These are phyloP conservation scores for Drosophila equinoxialis DNA, from an alignment of 1,140 invertebrate species.

Conservation along the genomic window DNA sequence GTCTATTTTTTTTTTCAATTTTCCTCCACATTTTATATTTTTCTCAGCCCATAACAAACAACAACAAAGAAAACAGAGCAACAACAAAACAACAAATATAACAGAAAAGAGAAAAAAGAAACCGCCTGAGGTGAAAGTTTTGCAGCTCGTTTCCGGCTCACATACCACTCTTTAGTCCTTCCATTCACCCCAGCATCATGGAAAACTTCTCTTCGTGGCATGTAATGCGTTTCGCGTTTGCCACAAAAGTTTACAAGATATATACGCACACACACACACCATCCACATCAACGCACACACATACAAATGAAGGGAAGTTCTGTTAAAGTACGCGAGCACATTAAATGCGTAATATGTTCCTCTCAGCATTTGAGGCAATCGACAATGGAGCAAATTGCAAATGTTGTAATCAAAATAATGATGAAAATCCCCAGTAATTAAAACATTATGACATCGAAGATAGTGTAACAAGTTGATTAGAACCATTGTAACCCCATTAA, in stretches of 20 bases:
- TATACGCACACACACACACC: constrained; percentile 18
- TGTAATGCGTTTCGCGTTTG: constrained; percentile 67
- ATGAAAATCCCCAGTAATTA: constrained; percentile 17
- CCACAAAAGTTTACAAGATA: constrained; percentile 75
- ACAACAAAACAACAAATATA: constrained; percentile 26
- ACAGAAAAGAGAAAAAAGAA: background rate
- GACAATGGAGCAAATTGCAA: constrained; percentile 50
- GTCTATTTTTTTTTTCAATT: constrained; percentile 61
- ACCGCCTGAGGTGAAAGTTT: constrained; percentile 73
- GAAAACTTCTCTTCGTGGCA: constrained; percentile 42
- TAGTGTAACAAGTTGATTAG: background rate
- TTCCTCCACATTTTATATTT: constrained; percentile 71
- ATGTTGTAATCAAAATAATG: constrained; percentile 31
- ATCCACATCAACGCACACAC: constrained; percentile 24
- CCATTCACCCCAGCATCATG: constrained; percentile 28
- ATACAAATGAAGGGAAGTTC: constrained; percentile 49
- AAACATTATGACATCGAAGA: background rate
- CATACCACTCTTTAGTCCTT: constrained; percentile 14
- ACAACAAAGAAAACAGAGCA: constrained; percentile 22
- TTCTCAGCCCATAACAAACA: constrained; percentile 52
- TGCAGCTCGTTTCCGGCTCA: constrained; percentile 76
- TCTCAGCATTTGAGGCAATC: constrained; percentile 49
- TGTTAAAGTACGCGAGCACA: constrained; percentile 71
- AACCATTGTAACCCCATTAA: background rate
- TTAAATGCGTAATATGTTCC: constrained; percentile 80